Conservation (phyloP, 2,797 vertebrate species). For the Cottoperca gobio region DNA sequence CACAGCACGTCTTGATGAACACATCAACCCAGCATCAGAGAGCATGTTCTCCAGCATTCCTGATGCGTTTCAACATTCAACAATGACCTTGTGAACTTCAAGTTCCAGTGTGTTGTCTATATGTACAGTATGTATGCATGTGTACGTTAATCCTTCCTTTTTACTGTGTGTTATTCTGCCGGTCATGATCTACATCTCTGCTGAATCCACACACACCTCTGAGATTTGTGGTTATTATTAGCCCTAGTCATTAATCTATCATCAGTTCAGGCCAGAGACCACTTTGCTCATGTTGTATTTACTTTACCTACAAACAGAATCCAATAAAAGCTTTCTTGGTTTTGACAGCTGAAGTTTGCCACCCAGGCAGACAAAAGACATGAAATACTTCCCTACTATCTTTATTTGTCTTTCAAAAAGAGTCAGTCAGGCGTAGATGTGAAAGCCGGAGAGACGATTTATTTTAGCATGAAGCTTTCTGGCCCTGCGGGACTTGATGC, state of each 20-base stretch:
- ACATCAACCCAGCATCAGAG: too few relatives aligned
- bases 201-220: slow-evolving; percentile 33
- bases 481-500: slow-evolving; percentile 16
- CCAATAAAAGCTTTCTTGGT: slow-evolving; percentile 59
- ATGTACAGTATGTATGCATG: background rate
- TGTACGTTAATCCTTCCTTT: background rate
- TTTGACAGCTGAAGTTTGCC: slow-evolving; percentile 56
- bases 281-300: slow-evolving; percentile 52
- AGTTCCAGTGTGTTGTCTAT: background rate
- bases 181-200: slow-evolving; percentile 10
- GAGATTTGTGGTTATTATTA: slow-evolving; percentile 50
- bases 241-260: slow-evolving; percentile 56
- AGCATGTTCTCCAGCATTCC: too few relatives aligned
- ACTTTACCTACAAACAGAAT: slow-evolving; percentile 50
- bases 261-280: slow-evolving; percentile 49
- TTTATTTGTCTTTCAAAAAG: slow-evolving; percentile 29
- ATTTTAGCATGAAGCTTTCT: slow-evolving; percentile 23
- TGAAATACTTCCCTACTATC: slow-evolving; percentile 12
- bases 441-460: slow-evolving; percentile 16
- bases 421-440: slow-evolving; percentile 5
- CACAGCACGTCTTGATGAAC: too few relatives aligned
- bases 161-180: slow-evolving; percentile 19
- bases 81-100: background rate
- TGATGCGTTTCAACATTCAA: background rate
- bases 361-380: slow-evolving; percentile 56